phyloP scores from a whole-genome alignment of 2,797 vertebrate species.

The Mastacembelus armatus region DNA sequence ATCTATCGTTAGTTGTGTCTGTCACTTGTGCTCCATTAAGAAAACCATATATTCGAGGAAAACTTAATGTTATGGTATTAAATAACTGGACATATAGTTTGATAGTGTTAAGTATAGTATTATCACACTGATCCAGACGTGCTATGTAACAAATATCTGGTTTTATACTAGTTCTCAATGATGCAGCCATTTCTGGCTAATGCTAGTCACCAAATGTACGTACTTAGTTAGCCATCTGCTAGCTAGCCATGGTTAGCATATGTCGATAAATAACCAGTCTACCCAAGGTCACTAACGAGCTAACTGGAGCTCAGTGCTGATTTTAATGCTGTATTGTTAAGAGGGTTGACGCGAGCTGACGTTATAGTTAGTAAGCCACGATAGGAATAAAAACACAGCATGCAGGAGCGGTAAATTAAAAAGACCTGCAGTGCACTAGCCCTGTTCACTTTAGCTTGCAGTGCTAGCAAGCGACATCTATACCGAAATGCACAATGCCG shows the following conservation, averaged over 20 bases:
- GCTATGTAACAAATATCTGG: too few relatives aligned
- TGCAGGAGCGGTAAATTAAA: slow-evolving; percentile 49
- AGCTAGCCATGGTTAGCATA: slow-evolving; percentile 64
- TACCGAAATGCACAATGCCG: slow-evolving; percentile 18
- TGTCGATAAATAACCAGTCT: slow-evolving; percentile 74
- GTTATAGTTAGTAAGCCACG: not conserved
- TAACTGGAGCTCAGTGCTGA: not conserved
- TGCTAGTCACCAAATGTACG: slow-evolving; percentile 37
- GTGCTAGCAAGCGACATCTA: slow-evolving; percentile 48
- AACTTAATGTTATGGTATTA: not conserved
- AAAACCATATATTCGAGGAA: fast-evolving
- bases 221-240: slow-evolving; percentile 48
- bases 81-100: not conserved
- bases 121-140: too few relatives aligned
- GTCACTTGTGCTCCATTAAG: not conserved
- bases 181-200: slow-evolving; percentile 54
- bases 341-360: fast-evolving
- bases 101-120: too few relatives aligned
- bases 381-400: slow-evolving; percentile 1
- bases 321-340: not conserved
- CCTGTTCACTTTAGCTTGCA: slow-evolving; percentile 62
- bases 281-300: slow-evolving; percentile 76
- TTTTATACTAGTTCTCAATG: slow-evolving; percentile 35
- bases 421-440: slow-evolving; percentile 68
- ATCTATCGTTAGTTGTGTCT: not conserved